Conservation (phyloP, 2,113 vertebrate genomes). For the Tor tambroides region DNA sequence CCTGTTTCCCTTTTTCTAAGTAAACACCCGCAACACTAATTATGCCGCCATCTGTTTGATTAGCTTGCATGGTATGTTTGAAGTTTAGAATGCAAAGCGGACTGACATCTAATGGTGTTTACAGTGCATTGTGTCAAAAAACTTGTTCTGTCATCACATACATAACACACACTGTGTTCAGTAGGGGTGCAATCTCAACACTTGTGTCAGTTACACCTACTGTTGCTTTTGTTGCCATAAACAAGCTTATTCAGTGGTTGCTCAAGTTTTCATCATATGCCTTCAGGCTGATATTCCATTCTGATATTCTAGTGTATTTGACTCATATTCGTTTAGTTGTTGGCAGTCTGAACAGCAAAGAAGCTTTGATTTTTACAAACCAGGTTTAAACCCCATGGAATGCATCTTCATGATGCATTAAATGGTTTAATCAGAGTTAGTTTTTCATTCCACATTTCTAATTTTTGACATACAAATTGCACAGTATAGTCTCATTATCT, state of each 20-base stretch:
- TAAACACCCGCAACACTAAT: conserved; percentile 30
- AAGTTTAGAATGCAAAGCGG: not conserved
- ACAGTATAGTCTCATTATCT: not conserved
- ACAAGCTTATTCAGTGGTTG: not conserved
- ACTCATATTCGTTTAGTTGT: not conserved
- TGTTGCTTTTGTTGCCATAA: not conserved
- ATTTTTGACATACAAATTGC: no score
- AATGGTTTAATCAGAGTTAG: not conserved
- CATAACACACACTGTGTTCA: not conserved
- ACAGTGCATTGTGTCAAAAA: not conserved
- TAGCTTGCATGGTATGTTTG: conserved; percentile 13
- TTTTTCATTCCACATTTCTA: not conserved
- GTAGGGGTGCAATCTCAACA: not conserved
- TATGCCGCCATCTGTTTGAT: conserved; percentile 3
- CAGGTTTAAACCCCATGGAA: not conserved
- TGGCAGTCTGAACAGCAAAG: not conserved
- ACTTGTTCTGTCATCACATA: not conserved
- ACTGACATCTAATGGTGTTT: conserved; percentile 11
- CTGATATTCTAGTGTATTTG: not conserved
- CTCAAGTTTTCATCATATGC: conserved; percentile 9
- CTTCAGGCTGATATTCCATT: not conserved
- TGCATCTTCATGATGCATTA: not conserved
- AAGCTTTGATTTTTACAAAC: not conserved
- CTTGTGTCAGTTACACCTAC: not conserved
- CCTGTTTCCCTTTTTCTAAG: conserved; percentile 45